Percentiles rank a stretch among this genome's conserved stretches.
These are phyloP conservation scores for zebrafish (Danio rerio) DNA, from an alignment of 2,113 vertebrate species.

Conservation along the genomic window GRCz12tu NC_133191.1:17330501-17331000, in stretches of 20 bases:
- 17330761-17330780: slow-evolving; percentile 53
- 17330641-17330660: slow-evolving; percentile 82
- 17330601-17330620: too few species aligned
- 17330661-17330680: slow-evolving; percentile 87
- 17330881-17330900: too few species aligned
- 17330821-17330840: not conserved
- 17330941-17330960: not conserved
- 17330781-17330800: not conserved
- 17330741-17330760: slow-evolving; percentile 84
- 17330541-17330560: not conserved
- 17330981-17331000: not conserved
- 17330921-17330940: too few species aligned
- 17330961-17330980: not conserved
- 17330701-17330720: slow-evolving; percentile 89
- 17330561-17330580: too few species aligned
- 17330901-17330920: too few species aligned
- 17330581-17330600: too few species aligned
- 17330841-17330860: not conserved
- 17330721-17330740: slow-evolving; percentile 84
- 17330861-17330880: slow-evolving; percentile 4
- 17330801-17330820: not conserved
- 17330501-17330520: slow-evolving; percentile 87
- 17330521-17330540: slow-evolving; percentile 60
- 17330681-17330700: slow-evolving; percentile 89
- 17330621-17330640: too few species aligned